These are phyloP conservation scores for Mesochorus sp. DNA, from an alignment of 2,888 invertebrate genomes.

Conservation along the genomic window DNA sequence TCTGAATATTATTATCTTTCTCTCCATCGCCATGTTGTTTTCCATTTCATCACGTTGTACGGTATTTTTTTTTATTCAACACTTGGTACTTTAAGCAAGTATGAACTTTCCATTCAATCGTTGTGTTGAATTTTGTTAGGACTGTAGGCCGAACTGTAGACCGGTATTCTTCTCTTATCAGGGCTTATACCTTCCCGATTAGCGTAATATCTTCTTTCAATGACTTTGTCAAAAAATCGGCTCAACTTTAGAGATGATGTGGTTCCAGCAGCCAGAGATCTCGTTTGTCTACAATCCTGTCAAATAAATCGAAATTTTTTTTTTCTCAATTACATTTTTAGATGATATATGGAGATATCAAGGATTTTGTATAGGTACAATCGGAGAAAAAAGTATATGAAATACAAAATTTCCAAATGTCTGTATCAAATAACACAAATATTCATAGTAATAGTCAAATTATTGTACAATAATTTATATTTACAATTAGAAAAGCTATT, in stretches of 20 bases:
- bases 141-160: conserved; percentile 83
- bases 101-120: conserved; percentile 70
- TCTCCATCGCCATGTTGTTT: neutral
- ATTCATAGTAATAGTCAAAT: too few species aligned
- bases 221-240: conserved; percentile 95
- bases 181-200: conserved; percentile 83
- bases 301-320: conserved; percentile 59
- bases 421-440: too few species aligned
- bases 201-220: conserved; percentile 84
- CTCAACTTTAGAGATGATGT: conserved; percentile 96
- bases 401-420: too few species aligned
- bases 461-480: too few species aligned
- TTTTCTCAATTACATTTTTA: neutral
- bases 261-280: conserved; percentile 96
- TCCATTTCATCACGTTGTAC: too few species aligned
- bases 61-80: neutral
- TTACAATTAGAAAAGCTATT: too few species aligned
- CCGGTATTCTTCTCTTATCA: conserved; percentile 83
- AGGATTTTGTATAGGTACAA: too few species aligned
- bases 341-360: neutral
- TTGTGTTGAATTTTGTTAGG: conserved; percentile 84
- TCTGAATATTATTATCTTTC: neutral
- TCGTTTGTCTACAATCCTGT: conserved; percentile 85
- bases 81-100: neutral
- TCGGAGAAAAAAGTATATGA: too few species aligned